phyloP scores from a whole-genome alignment of 2,797 vertebrate species.

The Phoebastria nigripes region DNA sequence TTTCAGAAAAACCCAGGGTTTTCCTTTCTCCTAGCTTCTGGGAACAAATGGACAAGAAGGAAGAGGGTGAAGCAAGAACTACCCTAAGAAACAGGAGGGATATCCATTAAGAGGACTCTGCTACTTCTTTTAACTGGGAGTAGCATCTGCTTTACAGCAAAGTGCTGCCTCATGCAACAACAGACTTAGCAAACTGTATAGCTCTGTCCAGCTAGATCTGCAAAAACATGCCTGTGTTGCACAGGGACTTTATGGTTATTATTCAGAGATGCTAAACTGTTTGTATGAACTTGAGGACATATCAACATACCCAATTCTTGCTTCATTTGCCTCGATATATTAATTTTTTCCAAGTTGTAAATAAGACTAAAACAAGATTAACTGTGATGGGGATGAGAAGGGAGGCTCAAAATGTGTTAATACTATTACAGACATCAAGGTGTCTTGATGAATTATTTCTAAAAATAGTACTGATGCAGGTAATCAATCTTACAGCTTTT shows the following conservation, averaged over 20 bases:
- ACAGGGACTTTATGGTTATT: neutral
- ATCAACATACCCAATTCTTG: neutral
- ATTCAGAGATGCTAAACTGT: neutral
- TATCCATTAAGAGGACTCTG: neutral
- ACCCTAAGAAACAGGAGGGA: neutral
- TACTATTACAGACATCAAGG: slow-evolving; percentile 32
- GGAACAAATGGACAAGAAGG: neutral
- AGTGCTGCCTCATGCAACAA: neutral
- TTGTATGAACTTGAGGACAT: neutral
- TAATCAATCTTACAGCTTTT: slow-evolving; percentile 53
- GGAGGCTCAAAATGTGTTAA: neutral
- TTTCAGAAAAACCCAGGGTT: rapidly evolving
- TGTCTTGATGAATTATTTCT: slow-evolving; percentile 65
- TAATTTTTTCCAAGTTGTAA: neutral
- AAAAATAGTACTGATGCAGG: slow-evolving; percentile 22
- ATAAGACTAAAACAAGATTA: neutral
- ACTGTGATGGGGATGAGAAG: neutral
- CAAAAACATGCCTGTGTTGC: neutral
- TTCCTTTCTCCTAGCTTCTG: neutral
- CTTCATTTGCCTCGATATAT: neutral
- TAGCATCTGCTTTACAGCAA: neutral
- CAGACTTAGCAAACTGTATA: neutral
- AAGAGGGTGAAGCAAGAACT: neutral
- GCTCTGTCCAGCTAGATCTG: neutral
- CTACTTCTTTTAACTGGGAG: neutral